phyloP scores from a whole-genome alignment of 2,113 vertebrate genomes.

The Callipepla californica region DNA sequence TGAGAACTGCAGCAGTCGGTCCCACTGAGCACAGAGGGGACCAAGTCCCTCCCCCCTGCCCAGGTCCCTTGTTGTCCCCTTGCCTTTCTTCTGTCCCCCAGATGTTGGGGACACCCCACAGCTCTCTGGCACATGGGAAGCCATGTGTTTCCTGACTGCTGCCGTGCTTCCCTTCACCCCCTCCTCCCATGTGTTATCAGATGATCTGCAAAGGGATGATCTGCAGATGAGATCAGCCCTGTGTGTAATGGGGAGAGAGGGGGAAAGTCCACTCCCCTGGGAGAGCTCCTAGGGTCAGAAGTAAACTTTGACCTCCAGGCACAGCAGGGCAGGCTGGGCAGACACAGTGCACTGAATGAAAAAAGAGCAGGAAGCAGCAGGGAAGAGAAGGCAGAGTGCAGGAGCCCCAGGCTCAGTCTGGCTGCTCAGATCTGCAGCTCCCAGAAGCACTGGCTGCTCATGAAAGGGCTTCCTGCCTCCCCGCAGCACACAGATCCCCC shows the following conservation, averaged over 20 bases:
- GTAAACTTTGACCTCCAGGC: neutral
- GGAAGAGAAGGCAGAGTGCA: neutral
- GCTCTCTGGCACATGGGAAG: neutral
- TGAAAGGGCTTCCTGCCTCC: slow-evolving; percentile 60
- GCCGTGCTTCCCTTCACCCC: neutral
- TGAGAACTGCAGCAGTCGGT: fast-evolving
- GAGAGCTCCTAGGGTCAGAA: neutral
- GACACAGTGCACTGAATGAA: neutral
- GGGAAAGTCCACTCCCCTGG: fast-evolving
- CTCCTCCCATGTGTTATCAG: neutral
- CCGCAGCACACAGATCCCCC: neutral
- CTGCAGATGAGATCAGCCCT: neutral
- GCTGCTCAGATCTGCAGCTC: slow-evolving; percentile 12
- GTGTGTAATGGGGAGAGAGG: fast-evolving
- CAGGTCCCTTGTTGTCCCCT: neutral
- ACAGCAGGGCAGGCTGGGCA: neutral
- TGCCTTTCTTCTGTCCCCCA: neutral
- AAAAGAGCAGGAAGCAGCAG: slow-evolving; percentile 32
- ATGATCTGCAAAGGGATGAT: neutral
- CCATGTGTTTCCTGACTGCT: neutral
- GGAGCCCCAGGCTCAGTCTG: neutral
- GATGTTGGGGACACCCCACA: fast-evolving
- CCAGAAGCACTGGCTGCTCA: slow-evolving; percentile 11
- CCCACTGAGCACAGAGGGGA: neutral
- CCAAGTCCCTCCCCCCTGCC: neutral